Evolutionary conservation across 2,797 vertebrate species (phyloP).

Genomic region (Podarcis lilfordi): DNA sequence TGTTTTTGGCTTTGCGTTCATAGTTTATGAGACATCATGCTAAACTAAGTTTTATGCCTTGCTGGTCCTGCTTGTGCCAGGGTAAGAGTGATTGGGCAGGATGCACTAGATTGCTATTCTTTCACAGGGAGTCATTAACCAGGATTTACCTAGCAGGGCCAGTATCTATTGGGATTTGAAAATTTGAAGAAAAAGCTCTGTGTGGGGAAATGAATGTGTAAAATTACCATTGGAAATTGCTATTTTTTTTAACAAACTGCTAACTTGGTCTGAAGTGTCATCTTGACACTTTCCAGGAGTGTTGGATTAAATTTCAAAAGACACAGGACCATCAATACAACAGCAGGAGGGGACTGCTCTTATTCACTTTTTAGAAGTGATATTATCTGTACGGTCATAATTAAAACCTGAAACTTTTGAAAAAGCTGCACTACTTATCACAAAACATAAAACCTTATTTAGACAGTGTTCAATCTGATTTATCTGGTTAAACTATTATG

Average conservation of each 20-base stretch:
- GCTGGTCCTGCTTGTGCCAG: too few species aligned
- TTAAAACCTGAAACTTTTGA: conserved; percentile 38
- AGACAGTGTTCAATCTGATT: background rate
- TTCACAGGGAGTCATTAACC: too few species aligned
- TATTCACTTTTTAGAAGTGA: conserved; percentile 42
- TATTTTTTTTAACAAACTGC: background rate
- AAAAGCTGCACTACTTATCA: conserved; percentile 15
- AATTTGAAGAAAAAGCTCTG: background rate
- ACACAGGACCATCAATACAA: background rate
- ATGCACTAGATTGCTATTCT: too few species aligned
- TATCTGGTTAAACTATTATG: conserved; percentile 42
- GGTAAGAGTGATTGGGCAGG: too few species aligned
- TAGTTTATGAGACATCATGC: background rate
- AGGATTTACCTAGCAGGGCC: too few species aligned
- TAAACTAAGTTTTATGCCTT: background rate
- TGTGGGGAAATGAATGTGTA: background rate
- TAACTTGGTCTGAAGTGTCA: background rate
- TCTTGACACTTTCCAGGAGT: background rate
- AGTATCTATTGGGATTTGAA: background rate
- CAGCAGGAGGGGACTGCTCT: conserved; percentile 1
- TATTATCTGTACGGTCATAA: conserved; percentile 40
- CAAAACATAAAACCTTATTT: conserved; percentile 6
- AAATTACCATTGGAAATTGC: background rate
- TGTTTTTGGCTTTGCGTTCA: background rate
- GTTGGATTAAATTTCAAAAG: background rate